A percentile compares a stretch with the other conserved stretches of the same genome.
These are phyloP conservation scores for Gephyroberyx darwinii DNA, from an alignment of 2,797 vertebrate species.

Conservation along the genomic window DNA sequence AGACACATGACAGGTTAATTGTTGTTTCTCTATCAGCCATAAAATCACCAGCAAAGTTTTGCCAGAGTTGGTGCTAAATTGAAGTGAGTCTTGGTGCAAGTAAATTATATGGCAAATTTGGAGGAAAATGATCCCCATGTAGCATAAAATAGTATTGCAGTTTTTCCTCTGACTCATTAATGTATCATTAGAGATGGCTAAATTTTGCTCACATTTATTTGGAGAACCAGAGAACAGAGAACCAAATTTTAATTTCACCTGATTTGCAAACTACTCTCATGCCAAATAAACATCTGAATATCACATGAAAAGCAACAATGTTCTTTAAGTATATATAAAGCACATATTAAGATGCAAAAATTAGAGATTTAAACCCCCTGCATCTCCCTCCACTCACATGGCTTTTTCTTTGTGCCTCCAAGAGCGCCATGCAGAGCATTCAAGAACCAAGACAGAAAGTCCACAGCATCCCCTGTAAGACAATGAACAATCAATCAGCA, in stretches of 20 bases:
- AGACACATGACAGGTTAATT: constrained; percentile 15
- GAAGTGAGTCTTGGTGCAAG: too few species aligned
- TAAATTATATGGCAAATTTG: too few species aligned
- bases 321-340: background rate
- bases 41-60: background rate
- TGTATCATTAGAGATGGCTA: background rate
- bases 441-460: constrained; percentile 97
- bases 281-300: background rate
- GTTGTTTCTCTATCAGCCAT: background rate
- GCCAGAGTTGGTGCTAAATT: background rate
- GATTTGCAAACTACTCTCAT: background rate
- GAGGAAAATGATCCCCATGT: too few species aligned
- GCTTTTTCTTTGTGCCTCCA: constrained; percentile 94
- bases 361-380: background rate
- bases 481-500: constrained; percentile 28
- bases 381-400: constrained; percentile 82
- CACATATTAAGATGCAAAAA: background rate
- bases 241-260: too few species aligned
- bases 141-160: background rate
- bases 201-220: too few species aligned
- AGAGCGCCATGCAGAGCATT: constrained; percentile 94
- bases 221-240: too few species aligned
- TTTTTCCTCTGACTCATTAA: background rate
- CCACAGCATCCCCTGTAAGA: constrained; percentile 91
- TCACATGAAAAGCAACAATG: too few species aligned